Percentiles rank a stretch among this genome's conserved stretches.
phyloP scores from a whole-genome alignment of 1,140 invertebrate species.

The Lasioglossum albipes region DNA sequence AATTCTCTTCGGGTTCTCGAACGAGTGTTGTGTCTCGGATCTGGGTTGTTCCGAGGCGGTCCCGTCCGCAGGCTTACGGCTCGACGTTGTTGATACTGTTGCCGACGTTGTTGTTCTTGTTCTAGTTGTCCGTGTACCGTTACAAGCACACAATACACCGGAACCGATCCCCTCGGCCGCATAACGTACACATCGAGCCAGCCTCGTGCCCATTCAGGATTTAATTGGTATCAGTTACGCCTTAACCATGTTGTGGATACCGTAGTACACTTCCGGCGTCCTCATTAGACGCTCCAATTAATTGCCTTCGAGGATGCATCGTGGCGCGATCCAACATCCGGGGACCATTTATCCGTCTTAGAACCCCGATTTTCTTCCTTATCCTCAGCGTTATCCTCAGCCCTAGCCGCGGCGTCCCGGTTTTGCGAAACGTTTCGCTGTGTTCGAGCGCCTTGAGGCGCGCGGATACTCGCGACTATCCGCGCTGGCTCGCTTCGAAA shows the following conservation, averaged over 20 bases:
- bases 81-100: slow-evolving; percentile 12
- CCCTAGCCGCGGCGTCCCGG: too few species aligned
- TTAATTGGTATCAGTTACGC: slow-evolving; percentile 69
- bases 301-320: slow-evolving; percentile 21
- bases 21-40: not conserved
- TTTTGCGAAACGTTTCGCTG: too few species aligned
- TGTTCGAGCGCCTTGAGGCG: too few species aligned
- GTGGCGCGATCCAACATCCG: too few species aligned
- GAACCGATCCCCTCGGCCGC: slow-evolving; percentile 38
- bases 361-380: too few species aligned
- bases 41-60: not conserved
- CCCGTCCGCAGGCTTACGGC: not conserved
- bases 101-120: slow-evolving; percentile 42
- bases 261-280: slow-evolving; percentile 22
- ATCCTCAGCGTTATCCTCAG: too few species aligned
- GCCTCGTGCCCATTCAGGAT: slow-evolving; percentile 49
- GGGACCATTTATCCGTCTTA: too few species aligned
- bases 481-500: too few species aligned
- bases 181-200: slow-evolving; percentile 50
- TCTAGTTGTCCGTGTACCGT: slow-evolving; percentile 53
- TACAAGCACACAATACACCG: slow-evolving; percentile 54
- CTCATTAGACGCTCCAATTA: slow-evolving; percentile 40
- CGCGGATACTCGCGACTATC: too few species aligned
- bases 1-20: not conserved
- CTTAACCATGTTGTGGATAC: slow-evolving; percentile 61